phyloP scores from a whole-genome alignment of 1,140 invertebrate species.

The Drosophila pandora region DNA sequence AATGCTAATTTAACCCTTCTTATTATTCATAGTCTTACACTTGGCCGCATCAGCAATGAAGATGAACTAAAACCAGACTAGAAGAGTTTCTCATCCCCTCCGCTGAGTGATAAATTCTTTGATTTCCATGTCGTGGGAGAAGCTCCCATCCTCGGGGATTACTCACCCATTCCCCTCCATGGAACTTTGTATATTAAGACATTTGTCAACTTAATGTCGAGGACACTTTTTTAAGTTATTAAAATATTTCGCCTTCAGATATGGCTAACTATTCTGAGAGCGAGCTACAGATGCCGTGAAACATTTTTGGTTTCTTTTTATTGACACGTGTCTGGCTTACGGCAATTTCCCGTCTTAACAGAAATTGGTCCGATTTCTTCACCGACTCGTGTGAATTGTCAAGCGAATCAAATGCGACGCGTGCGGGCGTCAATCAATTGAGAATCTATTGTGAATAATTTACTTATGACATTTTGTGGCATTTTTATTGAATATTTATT shows the following conservation, averaged over 20 bases:
- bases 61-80: conserved; percentile 38
- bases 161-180: conserved; percentile 4
- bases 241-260: conserved; percentile 28
- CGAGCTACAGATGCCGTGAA: neutral
- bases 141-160: conserved; percentile 31
- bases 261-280: conserved; percentile 24
- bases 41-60: conserved; percentile 51
- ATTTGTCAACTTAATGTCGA: conserved; percentile 70
- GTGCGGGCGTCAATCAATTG: conserved; percentile 74
- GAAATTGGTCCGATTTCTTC: conserved; percentile 51
- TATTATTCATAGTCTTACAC: conserved; percentile 83
- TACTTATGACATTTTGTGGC: conserved; percentile 71
- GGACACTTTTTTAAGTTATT: conserved; percentile 74
- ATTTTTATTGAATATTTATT: conserved; percentile 63
- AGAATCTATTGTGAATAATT: conserved; percentile 75
- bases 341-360: conserved; percentile 50
- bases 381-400: conserved; percentile 51
- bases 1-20: conserved; percentile 84
- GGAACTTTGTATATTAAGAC: conserved; percentile 71
- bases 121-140: conserved; percentile 62
- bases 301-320: conserved; percentile 11
- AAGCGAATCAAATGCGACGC: conserved; percentile 68
- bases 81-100: conserved; percentile 18
- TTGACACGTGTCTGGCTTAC: conserved; percentile 56
- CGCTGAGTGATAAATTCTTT: conserved; percentile 55